A percentile compares a stretch with the other conserved stretches of the same genome.
These are phyloP conservation scores for Parthenolecanium corni DNA, from an alignment of 2,888 invertebrate species.

Conservation along the genomic window DNA sequence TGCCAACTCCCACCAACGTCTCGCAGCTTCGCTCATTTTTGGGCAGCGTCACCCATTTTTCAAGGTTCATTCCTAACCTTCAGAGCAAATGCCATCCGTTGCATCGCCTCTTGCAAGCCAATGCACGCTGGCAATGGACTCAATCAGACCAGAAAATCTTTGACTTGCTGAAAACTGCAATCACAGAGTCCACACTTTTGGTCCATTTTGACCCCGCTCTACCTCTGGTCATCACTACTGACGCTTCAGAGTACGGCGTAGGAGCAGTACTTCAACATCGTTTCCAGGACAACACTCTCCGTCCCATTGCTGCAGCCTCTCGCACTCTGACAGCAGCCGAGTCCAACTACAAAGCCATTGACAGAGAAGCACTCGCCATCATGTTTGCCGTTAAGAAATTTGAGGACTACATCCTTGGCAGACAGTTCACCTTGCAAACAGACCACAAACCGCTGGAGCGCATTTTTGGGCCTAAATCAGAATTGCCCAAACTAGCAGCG, in stretches of 20 bases:
- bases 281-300: background rate
- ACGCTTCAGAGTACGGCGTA: constrained; percentile 3
- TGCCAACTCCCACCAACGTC: constrained; percentile 1
- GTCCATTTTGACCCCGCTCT: constrained; percentile 11
- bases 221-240: background rate
- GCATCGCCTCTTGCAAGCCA: background rate
- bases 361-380: constrained; percentile 2
- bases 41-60: background rate
- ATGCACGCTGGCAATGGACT: background rate
- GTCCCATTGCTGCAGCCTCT: background rate
- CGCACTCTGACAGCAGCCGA: constrained; percentile 3
- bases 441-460: constrained; percentile 19
- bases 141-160: background rate
- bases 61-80: background rate
- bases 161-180: background rate
- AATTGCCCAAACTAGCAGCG: constrained; percentile 12
- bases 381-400: constrained; percentile 9
- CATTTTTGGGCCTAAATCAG: constrained; percentile 2
- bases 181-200: background rate
- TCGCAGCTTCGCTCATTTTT: constrained; percentile 1
- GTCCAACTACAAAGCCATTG: background rate
- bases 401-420: background rate
- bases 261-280: constrained; percentile 4
- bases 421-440: constrained; percentile 9
- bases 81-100: background rate